phyloP scores from a whole-genome alignment of 2,888 invertebrate genomes.

The Drosophila bunnanda region DNA sequence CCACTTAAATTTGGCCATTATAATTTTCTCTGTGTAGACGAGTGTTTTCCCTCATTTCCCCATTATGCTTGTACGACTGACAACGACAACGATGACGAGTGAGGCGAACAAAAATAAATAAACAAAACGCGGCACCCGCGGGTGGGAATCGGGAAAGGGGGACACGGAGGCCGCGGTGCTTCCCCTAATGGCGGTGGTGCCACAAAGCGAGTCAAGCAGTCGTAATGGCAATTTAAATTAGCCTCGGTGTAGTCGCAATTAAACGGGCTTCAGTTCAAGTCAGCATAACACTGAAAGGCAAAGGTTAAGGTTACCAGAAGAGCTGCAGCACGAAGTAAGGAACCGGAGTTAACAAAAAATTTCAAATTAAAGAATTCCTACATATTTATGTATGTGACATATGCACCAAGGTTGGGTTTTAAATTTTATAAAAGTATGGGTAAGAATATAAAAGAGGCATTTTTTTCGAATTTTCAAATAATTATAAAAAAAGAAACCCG shows the following conservation, averaged over 20 bases:
- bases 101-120: slow-evolving; percentile 41
- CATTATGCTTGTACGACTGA: slow-evolving; percentile 37
- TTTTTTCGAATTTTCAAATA: too few species aligned
- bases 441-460: background rate
- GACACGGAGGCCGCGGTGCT: background rate
- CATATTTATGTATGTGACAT: background rate
- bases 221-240: slow-evolving; percentile 69
- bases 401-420: background rate
- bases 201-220: slow-evolving; percentile 37
- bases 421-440: background rate
- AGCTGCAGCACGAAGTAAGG: background rate
- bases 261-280: slow-evolving; percentile 42
- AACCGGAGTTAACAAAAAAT: slow-evolving; percentile 4
- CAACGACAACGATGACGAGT: slow-evolving; percentile 26
- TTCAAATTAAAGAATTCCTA: slow-evolving; percentile 9
- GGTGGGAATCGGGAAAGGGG: background rate
- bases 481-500: background rate
- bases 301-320: slow-evolving; percentile 18
- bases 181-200: slow-evolving; percentile 16
- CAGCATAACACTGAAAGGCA: slow-evolving; percentile 11
- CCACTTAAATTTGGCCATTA: background rate
- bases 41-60: slow-evolving; percentile 22
- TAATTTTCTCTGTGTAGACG: background rate
- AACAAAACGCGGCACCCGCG: slow-evolving; percentile 28
- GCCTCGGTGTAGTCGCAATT: slow-evolving; percentile 62